Evolutionary conservation across 2,797 vertebrate genomes (phyloP).

Genomic region (Diglossa cyanea): DNA sequence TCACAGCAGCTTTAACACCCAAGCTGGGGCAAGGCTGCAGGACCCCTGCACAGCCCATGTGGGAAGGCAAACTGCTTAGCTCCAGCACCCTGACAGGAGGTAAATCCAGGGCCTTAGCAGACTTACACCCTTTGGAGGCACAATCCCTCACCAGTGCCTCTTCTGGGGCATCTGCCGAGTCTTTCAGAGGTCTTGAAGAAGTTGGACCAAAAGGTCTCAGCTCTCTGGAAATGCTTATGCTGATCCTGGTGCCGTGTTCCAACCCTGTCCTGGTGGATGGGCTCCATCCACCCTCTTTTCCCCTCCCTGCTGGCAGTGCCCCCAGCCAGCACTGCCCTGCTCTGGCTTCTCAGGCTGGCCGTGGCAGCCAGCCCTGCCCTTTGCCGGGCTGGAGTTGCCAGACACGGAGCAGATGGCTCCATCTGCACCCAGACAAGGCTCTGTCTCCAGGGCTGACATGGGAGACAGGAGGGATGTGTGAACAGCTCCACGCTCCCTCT

Average conservation of each 20-base stretch:
- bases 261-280: not conserved
- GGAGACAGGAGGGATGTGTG: not conserved
- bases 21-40: not conserved
- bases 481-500: not conserved
- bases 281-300: not conserved
- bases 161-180: not conserved
- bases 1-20: not conserved
- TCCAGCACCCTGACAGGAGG: not conserved
- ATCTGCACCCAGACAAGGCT: not conserved
- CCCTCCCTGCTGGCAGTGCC: not conserved
- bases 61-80: not conserved
- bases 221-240: not conserved
- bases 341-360: not conserved
- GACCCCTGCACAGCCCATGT: not conserved
- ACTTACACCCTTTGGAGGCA: not conserved
- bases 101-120: not conserved
- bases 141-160: not conserved
- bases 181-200: not conserved
- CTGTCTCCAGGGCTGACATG: not conserved
- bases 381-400: not conserved
- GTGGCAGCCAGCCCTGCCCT: not conserved
- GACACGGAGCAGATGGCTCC: conserved; percentile 54
- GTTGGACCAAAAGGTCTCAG: not conserved
- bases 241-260: not conserved
- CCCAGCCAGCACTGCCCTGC: not conserved